These are phyloP conservation scores for Galeopterus variegatus DNA, from an alignment of 2,113 vertebrate species.

Conservation along the genomic window DNA sequence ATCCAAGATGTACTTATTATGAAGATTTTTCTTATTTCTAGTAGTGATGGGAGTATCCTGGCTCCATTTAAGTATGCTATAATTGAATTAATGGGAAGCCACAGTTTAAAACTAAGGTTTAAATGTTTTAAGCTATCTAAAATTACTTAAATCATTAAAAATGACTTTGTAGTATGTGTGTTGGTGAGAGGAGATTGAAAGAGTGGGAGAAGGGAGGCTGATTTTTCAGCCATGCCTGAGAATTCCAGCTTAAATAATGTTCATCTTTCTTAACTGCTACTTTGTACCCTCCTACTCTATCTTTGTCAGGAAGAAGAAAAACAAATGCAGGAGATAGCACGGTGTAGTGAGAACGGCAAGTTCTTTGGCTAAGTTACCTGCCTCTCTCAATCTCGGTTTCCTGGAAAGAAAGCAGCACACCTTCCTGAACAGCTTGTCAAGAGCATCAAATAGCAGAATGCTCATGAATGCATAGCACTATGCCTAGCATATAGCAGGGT, in stretches of 20 bases:
- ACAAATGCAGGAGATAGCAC: neutral
- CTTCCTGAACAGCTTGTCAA: neutral
- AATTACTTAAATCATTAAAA: constrained; percentile 31
- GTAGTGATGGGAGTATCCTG: neutral
- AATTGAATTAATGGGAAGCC: neutral
- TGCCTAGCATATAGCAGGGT: neutral
- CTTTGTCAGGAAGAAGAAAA: constrained; percentile 43
- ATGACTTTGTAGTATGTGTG: neutral
- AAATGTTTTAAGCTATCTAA: neutral
- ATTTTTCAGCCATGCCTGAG: neutral
- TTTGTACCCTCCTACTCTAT: neutral
- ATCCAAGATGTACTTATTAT: neutral
- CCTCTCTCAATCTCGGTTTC: neutral
- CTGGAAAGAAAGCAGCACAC: neutral
- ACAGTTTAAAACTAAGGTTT: constrained; percentile 29
- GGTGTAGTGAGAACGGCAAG: neutral
- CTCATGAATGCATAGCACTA: neutral
- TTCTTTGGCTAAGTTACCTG: neutral
- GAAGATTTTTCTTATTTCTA: neutral
- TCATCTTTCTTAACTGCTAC: constrained; percentile 20
- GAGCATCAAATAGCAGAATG: neutral
- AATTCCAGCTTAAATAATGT: neutral
- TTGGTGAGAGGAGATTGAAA: neutral
- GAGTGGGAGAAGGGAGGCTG: neutral
- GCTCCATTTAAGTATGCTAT: neutral